These are phyloP conservation scores for Asbolus verrucosus DNA, from an alignment of 1,140 invertebrate genomes.

Conservation along the genomic window DNA sequence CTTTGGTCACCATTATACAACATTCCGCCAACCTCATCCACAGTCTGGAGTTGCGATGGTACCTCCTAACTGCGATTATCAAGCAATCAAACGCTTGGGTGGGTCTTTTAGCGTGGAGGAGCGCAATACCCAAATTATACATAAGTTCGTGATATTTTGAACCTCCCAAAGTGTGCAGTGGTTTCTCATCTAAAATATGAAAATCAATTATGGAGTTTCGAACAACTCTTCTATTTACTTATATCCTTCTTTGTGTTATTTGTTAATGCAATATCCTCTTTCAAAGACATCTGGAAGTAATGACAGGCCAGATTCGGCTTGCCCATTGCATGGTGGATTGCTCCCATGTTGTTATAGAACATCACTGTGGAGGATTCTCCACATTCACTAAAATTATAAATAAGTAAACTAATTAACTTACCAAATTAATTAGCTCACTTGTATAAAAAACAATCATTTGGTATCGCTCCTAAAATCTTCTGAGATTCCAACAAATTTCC, in stretches of 20 bases:
- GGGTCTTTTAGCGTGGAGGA: slow-evolving; percentile 84
- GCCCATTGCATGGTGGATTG: slow-evolving; percentile 86
- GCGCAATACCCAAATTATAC: slow-evolving; percentile 91
- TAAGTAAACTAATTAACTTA: background rate
- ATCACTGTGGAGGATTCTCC: slow-evolving; percentile 77
- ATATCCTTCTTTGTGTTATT: slow-evolving; percentile 53
- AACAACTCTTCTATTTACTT: no score
- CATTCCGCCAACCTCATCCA: slow-evolving; percentile 96
- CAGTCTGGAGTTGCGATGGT: slow-evolving; percentile 88
- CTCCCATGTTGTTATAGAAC: slow-evolving; percentile 91
- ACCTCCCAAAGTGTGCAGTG: slow-evolving; percentile 71
- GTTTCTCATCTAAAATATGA: slow-evolving; percentile 62
- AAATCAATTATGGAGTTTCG: no score
- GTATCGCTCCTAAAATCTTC: slow-evolving; percentile 73
- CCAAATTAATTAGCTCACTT: slow-evolving; percentile 64
- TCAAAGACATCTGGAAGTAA: slow-evolving; percentile 87
- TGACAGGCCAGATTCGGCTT: slow-evolving; percentile 89
- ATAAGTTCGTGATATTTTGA: slow-evolving; percentile 82
- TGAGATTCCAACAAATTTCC: slow-evolving; percentile 78
- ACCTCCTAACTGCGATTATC: slow-evolving; percentile 86
- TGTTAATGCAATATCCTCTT: slow-evolving; percentile 75
- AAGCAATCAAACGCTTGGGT: slow-evolving; percentile 92
- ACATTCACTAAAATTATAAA: slow-evolving; percentile 65
- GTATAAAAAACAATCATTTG: slow-evolving; percentile 66
- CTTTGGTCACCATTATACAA: slow-evolving; percentile 81